Percentiles rank a stretch among this genome's conserved stretches.
Conservation (phyloP, 2,888 invertebrate species). For the Lymantria dispar region DNA sequence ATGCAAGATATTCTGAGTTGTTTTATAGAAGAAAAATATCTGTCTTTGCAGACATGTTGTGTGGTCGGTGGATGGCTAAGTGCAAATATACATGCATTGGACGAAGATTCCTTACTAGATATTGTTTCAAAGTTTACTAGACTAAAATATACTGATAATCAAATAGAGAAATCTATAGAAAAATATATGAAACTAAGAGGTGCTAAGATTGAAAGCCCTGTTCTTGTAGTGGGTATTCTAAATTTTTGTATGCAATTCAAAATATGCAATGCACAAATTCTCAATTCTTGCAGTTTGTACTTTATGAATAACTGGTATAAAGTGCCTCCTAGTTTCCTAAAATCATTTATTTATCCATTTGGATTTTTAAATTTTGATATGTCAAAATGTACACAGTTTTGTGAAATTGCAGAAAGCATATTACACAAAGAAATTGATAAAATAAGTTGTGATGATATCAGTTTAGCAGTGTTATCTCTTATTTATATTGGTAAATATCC, state of each 20-base stretch:
- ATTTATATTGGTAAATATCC: slow-evolving; percentile 85
- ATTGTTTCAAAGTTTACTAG: slow-evolving; percentile 79
- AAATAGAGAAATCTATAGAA: slow-evolving; percentile 82
- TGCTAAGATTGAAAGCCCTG: slow-evolving; percentile 66
- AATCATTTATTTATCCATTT: slow-evolving; percentile 82
- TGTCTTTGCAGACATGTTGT: slow-evolving; percentile 64
- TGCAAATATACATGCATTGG: slow-evolving; percentile 82
- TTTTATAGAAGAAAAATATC: slow-evolving; percentile 62
- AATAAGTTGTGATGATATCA: slow-evolving; percentile 79
- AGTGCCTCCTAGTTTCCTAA: slow-evolving; percentile 79
- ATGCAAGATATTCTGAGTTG: slow-evolving; percentile 75
- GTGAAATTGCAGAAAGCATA: slow-evolving; percentile 78
- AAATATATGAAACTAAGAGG: slow-evolving; percentile 83
- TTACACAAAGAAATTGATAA: slow-evolving; percentile 81
- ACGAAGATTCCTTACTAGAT: slow-evolving; percentile 80
- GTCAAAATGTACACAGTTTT: slow-evolving; percentile 73
- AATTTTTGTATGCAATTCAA: slow-evolving; percentile 84
- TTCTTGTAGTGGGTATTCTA: slow-evolving; percentile 83
- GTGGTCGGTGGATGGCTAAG: slow-evolving; percentile 81
- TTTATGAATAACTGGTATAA: slow-evolving; percentile 70
- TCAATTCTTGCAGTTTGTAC: slow-evolving; percentile 82
- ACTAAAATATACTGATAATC: slow-evolving; percentile 79
- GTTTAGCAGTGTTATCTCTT: slow-evolving; percentile 84
- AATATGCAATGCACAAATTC: slow-evolving; percentile 78
- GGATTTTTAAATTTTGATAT: slow-evolving; percentile 84